Evolutionary conservation across 2,113 vertebrate genomes (phyloP).

Genomic region (Phalacrocorax carbo): DNA sequence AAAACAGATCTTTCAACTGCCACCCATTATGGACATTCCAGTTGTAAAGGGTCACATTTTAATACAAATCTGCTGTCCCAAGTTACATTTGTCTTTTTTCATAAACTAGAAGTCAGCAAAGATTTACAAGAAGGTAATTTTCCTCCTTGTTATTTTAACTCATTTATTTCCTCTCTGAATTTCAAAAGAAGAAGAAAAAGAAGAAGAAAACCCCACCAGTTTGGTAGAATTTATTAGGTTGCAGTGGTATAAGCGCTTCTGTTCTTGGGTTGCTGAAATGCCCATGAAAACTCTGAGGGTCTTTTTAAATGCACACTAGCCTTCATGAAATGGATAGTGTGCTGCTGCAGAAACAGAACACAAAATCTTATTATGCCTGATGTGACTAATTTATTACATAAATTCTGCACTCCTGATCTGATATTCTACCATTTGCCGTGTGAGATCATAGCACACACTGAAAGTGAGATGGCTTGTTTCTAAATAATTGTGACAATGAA

Average conservation of each 20-base stretch:
- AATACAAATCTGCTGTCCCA: constrained; percentile 46
- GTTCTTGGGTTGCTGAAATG: neutral
- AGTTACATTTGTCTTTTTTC: constrained; percentile 42
- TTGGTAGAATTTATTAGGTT: neutral
- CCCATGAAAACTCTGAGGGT: neutral
- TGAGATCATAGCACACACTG: neutral
- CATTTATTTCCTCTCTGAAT: neutral
- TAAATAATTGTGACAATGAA: constrained; percentile 3
- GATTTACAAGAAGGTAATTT: constrained; percentile 10
- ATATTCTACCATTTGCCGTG: neutral
- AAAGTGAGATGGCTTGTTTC: neutral
- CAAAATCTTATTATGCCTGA: neutral
- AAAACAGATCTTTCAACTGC: constrained; percentile 71
- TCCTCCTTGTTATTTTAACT: neutral
- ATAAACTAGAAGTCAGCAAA: neutral
- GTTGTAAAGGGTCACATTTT: constrained; percentile 54
- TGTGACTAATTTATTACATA: neutral
- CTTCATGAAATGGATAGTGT: neutral
- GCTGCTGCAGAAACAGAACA: neutral
- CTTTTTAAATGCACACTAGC: neutral
- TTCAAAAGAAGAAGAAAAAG: neutral
- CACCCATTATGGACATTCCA: constrained; percentile 51
- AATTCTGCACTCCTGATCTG: neutral
- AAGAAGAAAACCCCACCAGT: neutral
- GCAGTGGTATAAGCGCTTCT: neutral